Evolutionary conservation across 2,797 vertebrate genomes (phyloP).

Genomic region (Ataeniobius toweri): DNA sequence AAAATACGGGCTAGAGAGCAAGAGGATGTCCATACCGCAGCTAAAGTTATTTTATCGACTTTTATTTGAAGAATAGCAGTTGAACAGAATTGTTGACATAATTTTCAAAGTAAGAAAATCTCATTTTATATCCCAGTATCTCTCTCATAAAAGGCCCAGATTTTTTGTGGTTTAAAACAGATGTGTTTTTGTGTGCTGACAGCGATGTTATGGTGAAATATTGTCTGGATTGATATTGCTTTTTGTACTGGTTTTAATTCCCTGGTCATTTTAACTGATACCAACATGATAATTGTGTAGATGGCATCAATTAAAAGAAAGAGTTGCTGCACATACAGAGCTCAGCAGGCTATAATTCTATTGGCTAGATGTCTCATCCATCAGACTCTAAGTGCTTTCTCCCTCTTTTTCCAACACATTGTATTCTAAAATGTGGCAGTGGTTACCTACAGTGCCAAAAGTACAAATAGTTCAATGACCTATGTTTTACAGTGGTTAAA

Average conservation of each 20-base stretch:
- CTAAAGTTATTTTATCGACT: not conserved
- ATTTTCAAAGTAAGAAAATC: not conserved
- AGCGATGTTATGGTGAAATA: not conserved
- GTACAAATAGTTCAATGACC: not conserved
- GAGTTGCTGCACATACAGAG: not conserved
- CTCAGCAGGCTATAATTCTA: not conserved
- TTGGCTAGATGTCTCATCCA: not conserved
- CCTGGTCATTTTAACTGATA: not conserved
- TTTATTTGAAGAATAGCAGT: not conserved
- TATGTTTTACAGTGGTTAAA: not conserved
- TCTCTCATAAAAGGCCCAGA: not conserved
- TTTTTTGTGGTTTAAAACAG: not conserved
- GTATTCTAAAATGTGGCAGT: not conserved
- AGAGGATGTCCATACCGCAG: not conserved
- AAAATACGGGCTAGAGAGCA: not conserved
- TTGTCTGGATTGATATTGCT: not conserved
- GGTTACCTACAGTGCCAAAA: not conserved
- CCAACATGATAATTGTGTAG: not conserved
- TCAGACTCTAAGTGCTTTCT: not conserved
- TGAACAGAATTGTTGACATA: not conserved
- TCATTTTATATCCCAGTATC: not conserved
- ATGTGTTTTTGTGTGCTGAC: not conserved
- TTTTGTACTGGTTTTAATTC: not conserved
- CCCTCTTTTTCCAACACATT: not conserved
- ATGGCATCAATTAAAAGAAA: not conserved